Conservation (phyloP, 2,888 invertebrate genomes). For the Amblyjoppa proteus region DNA sequence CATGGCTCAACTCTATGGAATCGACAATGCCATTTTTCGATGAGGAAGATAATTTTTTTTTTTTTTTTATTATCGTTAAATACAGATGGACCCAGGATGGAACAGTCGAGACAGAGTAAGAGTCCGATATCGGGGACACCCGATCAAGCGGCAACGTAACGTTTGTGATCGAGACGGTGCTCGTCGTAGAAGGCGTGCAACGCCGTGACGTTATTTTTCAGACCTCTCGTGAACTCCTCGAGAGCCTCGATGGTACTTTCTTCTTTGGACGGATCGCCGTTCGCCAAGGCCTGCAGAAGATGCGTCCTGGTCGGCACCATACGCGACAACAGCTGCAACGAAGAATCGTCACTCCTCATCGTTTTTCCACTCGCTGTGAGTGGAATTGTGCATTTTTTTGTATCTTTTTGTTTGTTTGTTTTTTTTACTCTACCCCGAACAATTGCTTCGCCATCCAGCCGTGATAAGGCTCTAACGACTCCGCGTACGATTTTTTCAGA, state of each 20-base stretch:
- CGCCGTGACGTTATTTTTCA: conserved; percentile 87
- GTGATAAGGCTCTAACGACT: conserved; percentile 90
- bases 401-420: background rate
- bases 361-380: background rate
- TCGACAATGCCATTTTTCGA: conserved; percentile 69
- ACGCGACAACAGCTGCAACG: conserved; percentile 87
- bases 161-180: conserved; percentile 84
- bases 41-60: conserved; percentile 11
- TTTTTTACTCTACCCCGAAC: conserved; percentile 87
- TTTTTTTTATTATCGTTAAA: background rate
- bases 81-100: background rate
- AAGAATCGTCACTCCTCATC: background rate
- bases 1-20: conserved; percentile 81
- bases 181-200: conserved; percentile 88
- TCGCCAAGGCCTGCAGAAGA: conserved; percentile 86
- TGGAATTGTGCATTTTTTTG: background rate
- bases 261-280: conserved; percentile 82
- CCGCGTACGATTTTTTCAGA: conserved; percentile 89
- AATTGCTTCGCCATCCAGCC: conserved; percentile 92
- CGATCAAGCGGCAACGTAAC: conserved; percentile 23
- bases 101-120: background rate
- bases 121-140: background rate
- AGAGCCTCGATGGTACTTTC: conserved; percentile 83
- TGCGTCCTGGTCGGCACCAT: conserved; percentile 88
- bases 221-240: conserved; percentile 85